These are phyloP conservation scores for Helicoverpa assulta DNA, from an alignment of 2,888 invertebrate genomes.

Conservation along the genomic window DNA sequence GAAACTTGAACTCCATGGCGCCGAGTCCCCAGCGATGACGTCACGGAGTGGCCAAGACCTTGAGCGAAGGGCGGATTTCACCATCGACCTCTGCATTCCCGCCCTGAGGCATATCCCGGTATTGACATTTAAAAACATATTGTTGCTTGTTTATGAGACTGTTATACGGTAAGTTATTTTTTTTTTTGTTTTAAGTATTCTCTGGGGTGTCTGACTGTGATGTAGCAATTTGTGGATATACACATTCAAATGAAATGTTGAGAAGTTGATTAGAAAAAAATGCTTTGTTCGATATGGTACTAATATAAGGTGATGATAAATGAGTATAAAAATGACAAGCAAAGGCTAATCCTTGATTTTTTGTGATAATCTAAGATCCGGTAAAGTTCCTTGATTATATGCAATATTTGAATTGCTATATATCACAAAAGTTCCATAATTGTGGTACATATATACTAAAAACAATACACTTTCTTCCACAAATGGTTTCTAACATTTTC, in stretches of 20 bases:
- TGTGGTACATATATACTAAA: neutral
- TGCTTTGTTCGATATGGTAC: too few species aligned
- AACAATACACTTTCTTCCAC: constrained; percentile 2
- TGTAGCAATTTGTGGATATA: neutral
- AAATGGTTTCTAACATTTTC: constrained; percentile 2
- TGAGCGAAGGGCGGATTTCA: constrained; percentile 63
- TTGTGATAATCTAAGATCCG: too few species aligned
- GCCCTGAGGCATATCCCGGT: constrained; percentile 45
- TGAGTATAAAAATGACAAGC: too few species aligned
- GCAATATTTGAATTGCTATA: too few species aligned
- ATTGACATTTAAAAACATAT: constrained; percentile 50
- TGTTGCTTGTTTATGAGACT: constrained; percentile 27
- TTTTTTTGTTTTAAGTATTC: neutral
- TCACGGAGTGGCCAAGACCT: constrained; percentile 73
- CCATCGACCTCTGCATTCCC: constrained; percentile 63
- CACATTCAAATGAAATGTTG: neutral
- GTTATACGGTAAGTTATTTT: neutral
- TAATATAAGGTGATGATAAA: too few species aligned
- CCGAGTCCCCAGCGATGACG: constrained; percentile 65
- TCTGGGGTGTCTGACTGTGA: too few species aligned
- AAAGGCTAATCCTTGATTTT: neutral
- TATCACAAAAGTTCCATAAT: too few species aligned
- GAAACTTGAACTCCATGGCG: constrained; percentile 35
- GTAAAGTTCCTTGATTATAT: too few species aligned
- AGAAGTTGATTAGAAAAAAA: too few species aligned